Evolutionary conservation across 2,888 invertebrate genomes (phyloP).

Genomic region (Lasioglossum pauxillum): DNA sequence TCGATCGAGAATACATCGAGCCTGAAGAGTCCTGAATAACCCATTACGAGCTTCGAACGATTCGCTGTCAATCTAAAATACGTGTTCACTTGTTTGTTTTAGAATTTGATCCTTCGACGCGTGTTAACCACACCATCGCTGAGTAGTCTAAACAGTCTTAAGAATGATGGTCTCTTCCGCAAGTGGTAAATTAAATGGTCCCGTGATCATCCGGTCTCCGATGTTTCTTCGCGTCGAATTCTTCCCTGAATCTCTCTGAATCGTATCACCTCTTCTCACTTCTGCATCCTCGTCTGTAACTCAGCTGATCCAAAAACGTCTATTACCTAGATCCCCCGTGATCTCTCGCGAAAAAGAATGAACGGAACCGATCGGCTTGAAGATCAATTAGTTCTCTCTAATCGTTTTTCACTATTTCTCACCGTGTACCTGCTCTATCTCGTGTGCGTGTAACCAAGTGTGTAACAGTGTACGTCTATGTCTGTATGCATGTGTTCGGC

Average conservation of each 20-base stretch:
- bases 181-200: slow-evolving; percentile 1
- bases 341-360: slow-evolving; percentile 18
- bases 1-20: background rate
- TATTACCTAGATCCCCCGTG: background rate
- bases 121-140: background rate
- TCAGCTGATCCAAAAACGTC: slow-evolving; percentile 43
- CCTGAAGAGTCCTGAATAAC: background rate
- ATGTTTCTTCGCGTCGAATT: background rate
- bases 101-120: background rate
- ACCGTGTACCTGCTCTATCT: slow-evolving; percentile 3
- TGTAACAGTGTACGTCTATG: background rate
- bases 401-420: slow-evolving; percentile 20
- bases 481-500: background rate
- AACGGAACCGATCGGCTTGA: slow-evolving; percentile 10
- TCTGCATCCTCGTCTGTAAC: slow-evolving; percentile 29
- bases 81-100: background rate
- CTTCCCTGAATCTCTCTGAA: background rate
- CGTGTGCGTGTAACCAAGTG: background rate
- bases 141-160: background rate
- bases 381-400: slow-evolving; percentile 19
- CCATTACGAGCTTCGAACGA: background rate
- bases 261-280: background rate
- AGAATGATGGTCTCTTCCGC: background rate
- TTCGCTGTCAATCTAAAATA: background rate
- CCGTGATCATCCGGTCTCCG: background rate